phyloP scores from a whole-genome alignment of 2,797 vertebrate genomes.

The Gallinago solitaria region DNA sequence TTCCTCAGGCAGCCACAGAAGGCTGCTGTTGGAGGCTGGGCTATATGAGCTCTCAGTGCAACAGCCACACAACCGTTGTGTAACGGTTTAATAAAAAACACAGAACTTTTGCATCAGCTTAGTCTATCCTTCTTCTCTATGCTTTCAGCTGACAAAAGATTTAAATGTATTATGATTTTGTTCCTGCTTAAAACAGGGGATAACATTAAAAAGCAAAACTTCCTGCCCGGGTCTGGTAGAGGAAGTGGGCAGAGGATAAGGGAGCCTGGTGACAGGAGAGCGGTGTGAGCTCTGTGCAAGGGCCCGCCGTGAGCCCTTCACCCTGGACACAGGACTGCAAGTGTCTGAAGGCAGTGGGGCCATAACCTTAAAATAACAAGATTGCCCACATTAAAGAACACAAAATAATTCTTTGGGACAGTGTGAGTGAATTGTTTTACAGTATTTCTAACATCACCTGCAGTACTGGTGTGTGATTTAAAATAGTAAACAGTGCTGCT shows the following conservation, averaged over 20 bases:
- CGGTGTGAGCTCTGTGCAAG: background rate
- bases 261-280: background rate
- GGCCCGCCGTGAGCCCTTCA: background rate
- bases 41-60: background rate
- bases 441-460: background rate
- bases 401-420: background rate
- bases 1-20: background rate
- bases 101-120: background rate
- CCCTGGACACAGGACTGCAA: rapidly evolving
- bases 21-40: background rate
- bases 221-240: constrained; percentile 3
- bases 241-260: constrained; percentile 23
- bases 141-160: background rate
- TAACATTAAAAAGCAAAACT: constrained; percentile 33
- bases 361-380: background rate
- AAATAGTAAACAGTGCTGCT: background rate
- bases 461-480: background rate
- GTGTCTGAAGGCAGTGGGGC: background rate
- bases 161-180: background rate
- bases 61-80: background rate
- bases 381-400: background rate
- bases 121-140: background rate
- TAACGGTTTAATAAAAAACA: background rate
- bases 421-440: background rate
- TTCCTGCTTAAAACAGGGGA: constrained; percentile 18